Evolutionary conservation across 2,888 invertebrate genomes (phyloP), one percentile per base, ranked within the genome.

Genomic region (Zygaena filipendulae): DNA sequence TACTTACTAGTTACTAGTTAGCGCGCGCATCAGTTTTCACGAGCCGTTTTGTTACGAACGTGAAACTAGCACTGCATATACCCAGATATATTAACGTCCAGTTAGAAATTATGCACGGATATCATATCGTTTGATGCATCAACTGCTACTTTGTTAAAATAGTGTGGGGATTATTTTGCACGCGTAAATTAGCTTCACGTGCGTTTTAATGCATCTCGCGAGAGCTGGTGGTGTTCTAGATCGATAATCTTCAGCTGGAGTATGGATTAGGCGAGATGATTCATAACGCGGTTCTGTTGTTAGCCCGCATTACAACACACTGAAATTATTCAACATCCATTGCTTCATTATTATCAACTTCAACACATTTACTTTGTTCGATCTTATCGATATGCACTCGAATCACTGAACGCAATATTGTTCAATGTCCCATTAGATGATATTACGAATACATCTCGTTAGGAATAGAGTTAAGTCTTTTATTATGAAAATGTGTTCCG

Each of bases 151-250:
- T 72, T 74, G 74, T 74, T 70, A 64, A 60, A 57, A 55, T 61
- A 62, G 55, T 47, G 39, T 40, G 36, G 39, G 51, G 55, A 64
- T 63, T 64, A 71, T 70, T n/a, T 70, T 61, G 57, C 53, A 54
- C 42, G 62, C 57, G 75, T 70, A 75, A 79, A 79, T 77, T 75
- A 74, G 72, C 50, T 66, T 71, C 77, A 72, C 77, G 72, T 79
- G 75, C 62, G 59, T 75, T 74, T 71, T 77, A 79, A 77, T 79
- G 77, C 68, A 70, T 62, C 56, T 59, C 50, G 67, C 60, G 59
- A 70, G 64, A 67, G 69, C 67, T 68, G 63, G 71, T 68, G 63
- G 71, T 63, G 77, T 52, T 75, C 77, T 60, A 77, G 64, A 74
- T 75, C 61, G 75, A 77, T 79, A 77, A 77, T 79, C 77, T 77